Evolutionary conservation across 2,888 invertebrate species (phyloP), one percentile per base, ranked within the genome.

Genomic region (Tetropium fuscum): DNA sequence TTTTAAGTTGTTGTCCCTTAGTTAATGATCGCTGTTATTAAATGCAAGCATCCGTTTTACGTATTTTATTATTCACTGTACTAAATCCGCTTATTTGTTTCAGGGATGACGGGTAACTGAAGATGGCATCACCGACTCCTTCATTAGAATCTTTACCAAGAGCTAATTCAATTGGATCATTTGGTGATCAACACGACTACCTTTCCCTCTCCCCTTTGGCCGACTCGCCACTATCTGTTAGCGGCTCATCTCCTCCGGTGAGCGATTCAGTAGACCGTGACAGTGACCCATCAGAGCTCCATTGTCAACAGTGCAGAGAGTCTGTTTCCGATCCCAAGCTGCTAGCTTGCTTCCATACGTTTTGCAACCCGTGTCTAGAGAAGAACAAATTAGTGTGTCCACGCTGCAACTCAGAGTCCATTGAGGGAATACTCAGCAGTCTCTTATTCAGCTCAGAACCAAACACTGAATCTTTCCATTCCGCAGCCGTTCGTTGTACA

Each of bases 81-180:
- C n/a, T n/a, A n/a, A n/a, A n/a, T n/a, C n/a, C n/a, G n/a, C n/a
- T 78, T 70, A 84, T 84, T 83, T 89, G 34, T 34, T 87, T 27
- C 87, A 91, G 91, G 90, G 90, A 91, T 91, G 91, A 90, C 87
- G 90, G 90, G 90, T 89, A 90, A 90, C 86, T 91, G 90, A 93
- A 92, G 88, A 94, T 94, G 94, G 94, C 93, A 88, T 93, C 94
- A 85, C 88, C 88, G 79, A 94, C 94, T 86, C 94, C 94, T 85
- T 95, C 94, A 84, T 87, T 94, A 86, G 95, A 94, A 87, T 95
- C 94, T 85, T 87, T 92, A 85, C 91, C 91, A 82, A 90, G 92
- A 88, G 93, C 93, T 85, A 93, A 93, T 86, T 93, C 94, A 81
- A 91, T 94, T 86, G 93, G 93, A 87, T 94, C 94, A 79, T 90